phyloP scores from a whole-genome alignment of 2,888 invertebrate genomes.

The Physocephala rufipes region DNA sequence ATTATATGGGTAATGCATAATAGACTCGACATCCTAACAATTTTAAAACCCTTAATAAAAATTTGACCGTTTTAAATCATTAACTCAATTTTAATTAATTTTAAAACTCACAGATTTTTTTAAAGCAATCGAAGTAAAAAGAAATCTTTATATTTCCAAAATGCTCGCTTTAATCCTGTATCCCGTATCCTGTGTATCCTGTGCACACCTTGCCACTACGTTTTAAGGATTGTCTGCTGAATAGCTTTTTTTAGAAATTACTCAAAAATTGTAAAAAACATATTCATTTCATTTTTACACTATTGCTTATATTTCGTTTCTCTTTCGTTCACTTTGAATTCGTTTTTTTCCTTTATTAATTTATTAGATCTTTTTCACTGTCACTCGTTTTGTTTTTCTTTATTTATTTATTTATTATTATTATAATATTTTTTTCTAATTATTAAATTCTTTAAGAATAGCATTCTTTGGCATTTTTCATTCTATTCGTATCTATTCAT shows the following conservation, averaged over 20 bases:
- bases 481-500: slow-evolving; percentile 4
- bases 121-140: too few relatives aligned
- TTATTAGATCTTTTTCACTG: background rate
- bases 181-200: too few relatives aligned
- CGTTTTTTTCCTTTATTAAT: background rate
- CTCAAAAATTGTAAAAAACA: background rate
- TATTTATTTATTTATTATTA: background rate
- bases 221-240: background rate
- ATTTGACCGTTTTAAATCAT: too few relatives aligned
- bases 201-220: too few relatives aligned
- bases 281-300: background rate
- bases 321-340: too few relatives aligned
- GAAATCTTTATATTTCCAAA: too few relatives aligned
- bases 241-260: background rate
- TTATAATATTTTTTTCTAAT: background rate
- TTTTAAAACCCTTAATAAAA: too few relatives aligned
- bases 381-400: background rate
- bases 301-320: background rate
- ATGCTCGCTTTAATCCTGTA: too few relatives aligned
- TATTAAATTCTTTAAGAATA: background rate
- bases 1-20: too few relatives aligned
- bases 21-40: too few relatives aligned
- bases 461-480: background rate
- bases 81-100: too few relatives aligned
- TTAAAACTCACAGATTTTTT: too few relatives aligned